phyloP scores from a whole-genome alignment of 2,113 vertebrate genomes.

The Pardalotus punctatus region DNA sequence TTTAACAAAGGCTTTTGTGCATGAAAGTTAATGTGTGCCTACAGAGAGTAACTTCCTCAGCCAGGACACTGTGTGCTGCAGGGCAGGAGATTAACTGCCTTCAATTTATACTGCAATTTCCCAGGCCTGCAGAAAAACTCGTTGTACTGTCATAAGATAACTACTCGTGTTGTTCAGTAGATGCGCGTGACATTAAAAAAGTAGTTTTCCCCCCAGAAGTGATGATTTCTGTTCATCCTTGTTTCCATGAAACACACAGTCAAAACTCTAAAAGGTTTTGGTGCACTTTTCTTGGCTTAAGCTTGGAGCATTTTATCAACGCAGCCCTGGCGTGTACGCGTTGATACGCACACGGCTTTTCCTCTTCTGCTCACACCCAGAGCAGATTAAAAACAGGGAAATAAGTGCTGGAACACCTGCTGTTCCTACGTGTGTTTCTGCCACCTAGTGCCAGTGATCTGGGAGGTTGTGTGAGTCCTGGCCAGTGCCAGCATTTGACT shows the following conservation, averaged over 20 bases:
- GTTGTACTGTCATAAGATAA: not conserved
- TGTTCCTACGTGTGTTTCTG: not conserved
- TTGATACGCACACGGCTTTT: not conserved
- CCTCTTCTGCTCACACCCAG: not conserved
- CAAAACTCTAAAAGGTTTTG: not conserved
- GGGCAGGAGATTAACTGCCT: not conserved
- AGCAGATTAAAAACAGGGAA: not conserved
- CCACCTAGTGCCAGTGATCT: not conserved
- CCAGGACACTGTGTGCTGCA: not conserved
- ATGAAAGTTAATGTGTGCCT: not conserved
- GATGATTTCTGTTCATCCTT: not conserved
- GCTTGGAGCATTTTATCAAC: not conserved
- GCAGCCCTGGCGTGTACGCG: fast-evolving
- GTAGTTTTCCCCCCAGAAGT: not conserved
- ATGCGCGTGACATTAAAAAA: not conserved
- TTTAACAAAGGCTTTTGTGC: not conserved
- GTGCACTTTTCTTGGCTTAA: not conserved
- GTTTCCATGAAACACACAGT: not conserved
- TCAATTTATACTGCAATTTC: not conserved
- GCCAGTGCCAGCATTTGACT: not conserved
- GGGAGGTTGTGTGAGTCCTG: not conserved
- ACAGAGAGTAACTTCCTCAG: not conserved
- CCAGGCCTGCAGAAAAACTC: not conserved
- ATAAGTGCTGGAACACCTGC: not conserved
- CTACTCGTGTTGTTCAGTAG: not conserved